phyloP scores from a whole-genome alignment of 2,113 vertebrate genomes.

The Cranoglanis bouderius region DNA sequence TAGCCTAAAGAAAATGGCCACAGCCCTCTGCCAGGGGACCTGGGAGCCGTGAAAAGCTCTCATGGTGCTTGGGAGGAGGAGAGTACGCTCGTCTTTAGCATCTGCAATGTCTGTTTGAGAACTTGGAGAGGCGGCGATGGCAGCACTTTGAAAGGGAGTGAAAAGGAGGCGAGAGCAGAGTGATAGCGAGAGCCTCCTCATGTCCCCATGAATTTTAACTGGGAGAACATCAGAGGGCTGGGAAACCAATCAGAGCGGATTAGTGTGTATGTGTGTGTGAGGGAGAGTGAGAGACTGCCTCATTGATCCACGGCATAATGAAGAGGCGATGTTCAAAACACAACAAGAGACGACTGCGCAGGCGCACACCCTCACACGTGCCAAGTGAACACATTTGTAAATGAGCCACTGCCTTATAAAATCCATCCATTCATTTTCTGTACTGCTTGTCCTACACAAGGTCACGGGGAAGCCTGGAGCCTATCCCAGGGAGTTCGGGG shows the following conservation, averaged over 20 bases:
- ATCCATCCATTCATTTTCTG: background rate
- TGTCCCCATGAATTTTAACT: conserved; percentile 50
- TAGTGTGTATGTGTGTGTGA: conserved; percentile 12
- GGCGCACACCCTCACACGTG: conserved; percentile 7
- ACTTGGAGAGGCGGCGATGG: conserved; percentile 44
- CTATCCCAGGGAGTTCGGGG: too few relatives aligned
- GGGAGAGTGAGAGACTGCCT: conserved; percentile 8
- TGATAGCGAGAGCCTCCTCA: conserved; percentile 44
- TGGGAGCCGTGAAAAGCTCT: conserved; percentile 45
- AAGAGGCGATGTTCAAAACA: conserved; percentile 48
- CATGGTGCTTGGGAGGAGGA: conserved; percentile 42
- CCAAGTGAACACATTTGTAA: background rate
- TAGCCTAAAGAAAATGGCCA: conserved; percentile 40
- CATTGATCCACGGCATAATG: conserved; percentile 45
- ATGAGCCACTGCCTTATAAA: background rate
- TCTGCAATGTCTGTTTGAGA: conserved; percentile 33
- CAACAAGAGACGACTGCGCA: conserved; percentile 9
- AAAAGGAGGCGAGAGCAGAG: conserved; percentile 42
- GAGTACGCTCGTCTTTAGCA: conserved; percentile 45
- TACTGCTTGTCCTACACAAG: too few relatives aligned
- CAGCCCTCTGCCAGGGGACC: conserved; percentile 30
- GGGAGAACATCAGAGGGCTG: conserved; percentile 50
- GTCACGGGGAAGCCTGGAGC: too few relatives aligned
- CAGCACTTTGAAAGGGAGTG: conserved; percentile 52
- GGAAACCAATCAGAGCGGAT: conserved; percentile 51